Conservation (phyloP, 2,113 vertebrate genomes). For the Apeltes quadracus region DNA sequence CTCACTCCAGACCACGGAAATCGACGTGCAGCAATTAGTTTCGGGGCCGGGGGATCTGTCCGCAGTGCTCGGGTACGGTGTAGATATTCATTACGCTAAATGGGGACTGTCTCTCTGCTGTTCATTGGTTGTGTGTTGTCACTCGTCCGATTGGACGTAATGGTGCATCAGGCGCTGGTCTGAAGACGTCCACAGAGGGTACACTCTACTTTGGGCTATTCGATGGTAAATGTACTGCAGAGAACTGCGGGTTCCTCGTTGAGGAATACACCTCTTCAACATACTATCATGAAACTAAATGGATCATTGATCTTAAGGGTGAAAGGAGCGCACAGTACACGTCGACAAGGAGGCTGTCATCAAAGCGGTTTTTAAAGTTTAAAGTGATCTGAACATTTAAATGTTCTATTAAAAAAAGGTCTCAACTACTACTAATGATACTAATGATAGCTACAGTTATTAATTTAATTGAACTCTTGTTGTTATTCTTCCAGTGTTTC, state of each 20-base stretch:
- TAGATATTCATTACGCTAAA: slow-evolving; percentile 60
- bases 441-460: neutral
- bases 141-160: slow-evolving; percentile 24
- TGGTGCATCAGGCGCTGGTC: neutral
- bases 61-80: slow-evolving; percentile 20
- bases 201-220: neutral
- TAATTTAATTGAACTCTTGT: neutral
- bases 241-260: neutral
- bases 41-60: slow-evolving; percentile 28
- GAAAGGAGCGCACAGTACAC: neutral
- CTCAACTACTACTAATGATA: no score
- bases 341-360: neutral
- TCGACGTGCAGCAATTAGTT: slow-evolving; percentile 72
- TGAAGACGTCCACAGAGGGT: neutral
- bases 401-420: neutral
- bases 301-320: neutral
- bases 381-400: neutral
- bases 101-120: slow-evolving; percentile 26
- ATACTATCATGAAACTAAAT: neutral
- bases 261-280: neutral
- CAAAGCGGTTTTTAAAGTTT: no score
- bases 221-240: neutral
- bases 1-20: slow-evolving; percentile 64
- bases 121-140: slow-evolving; percentile 26
- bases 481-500: neutral